Base-by-base conservation (phyloP, 2,888 invertebrate species). In the Chaetoderma sp. region DNA sequence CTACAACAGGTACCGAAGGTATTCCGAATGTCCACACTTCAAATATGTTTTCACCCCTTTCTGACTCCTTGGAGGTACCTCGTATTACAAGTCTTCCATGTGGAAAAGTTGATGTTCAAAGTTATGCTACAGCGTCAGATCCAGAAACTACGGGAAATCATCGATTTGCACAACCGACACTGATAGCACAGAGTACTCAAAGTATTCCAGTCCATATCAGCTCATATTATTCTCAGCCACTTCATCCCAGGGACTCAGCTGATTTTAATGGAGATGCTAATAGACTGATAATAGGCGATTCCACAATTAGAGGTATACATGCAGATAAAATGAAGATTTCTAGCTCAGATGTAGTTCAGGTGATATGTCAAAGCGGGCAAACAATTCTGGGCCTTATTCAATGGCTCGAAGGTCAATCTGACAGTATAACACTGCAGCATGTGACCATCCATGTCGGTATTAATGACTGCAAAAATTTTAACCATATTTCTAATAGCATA, bases 271-370 rank as follows among this genome's bases (percentile, higher is more conserved):
- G n/a, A n/a, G 23, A 18, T 8, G 8, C 47, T 13, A 47, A 6
- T 8, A 8, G 21, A 23, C 47, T 47, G 8, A 47, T 47, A 13
- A 18, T 47, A 13, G 47, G 47, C 8, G 47, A 47, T 23, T 47
- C 47, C 47, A 47, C 47, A 47, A 23, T 47, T 8, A 47, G 21
- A 47, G 47, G 47, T 13, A 47, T 47, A 47, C 23, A 47, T 47
- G 47, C 47, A 10, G 10, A 8, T 21, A 47, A 47, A 47, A 47
- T 47, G 47, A 47, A 47, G 10, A 8, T 8, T 21, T 21, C 47
- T 18, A 23, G 8, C 21, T 47, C 47, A 8, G 47, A 47, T 13
- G 21, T 47, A 8, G 21, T 18, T 13, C 47, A 47, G 21, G 47
- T 47, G 8, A 18, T 47, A n/a, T 21, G 47, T 23, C 47, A 47